Conservation (phyloP, 2,888 invertebrate species). For the Rutpela maculata region DNA sequence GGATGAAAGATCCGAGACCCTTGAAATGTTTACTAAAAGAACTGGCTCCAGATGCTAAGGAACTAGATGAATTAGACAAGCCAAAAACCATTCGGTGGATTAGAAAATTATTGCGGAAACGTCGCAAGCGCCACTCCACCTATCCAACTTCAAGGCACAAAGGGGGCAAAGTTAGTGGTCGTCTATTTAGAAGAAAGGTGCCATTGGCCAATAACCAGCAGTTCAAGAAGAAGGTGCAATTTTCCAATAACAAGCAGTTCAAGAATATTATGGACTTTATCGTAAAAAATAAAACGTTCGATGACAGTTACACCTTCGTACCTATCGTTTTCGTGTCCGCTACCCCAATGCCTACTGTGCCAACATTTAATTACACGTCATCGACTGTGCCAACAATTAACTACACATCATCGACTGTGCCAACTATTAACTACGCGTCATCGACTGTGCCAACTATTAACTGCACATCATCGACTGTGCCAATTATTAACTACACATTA, state of each 20-base stretch:
- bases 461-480: too few species aligned
- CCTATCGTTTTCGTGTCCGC: conserved; percentile 57
- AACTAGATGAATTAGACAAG: conserved; percentile 45
- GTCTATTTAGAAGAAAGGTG: conserved; percentile 24
- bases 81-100: conserved; percentile 49
- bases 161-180: conserved; percentile 42
- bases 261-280: conserved; percentile 54
- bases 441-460: too few species aligned
- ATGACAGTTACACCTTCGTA: conserved; percentile 55
- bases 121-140: conserved; percentile 51
- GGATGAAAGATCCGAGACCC: conserved; percentile 46
- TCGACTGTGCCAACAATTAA: too few species aligned
- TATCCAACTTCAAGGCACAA: conserved; percentile 48
- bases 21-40: conserved; percentile 52
- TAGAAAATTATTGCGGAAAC: conserved; percentile 47
- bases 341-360: conserved; percentile 13
- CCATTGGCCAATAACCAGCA: conserved; percentile 6
- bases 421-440: too few species aligned
- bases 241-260: neutral
- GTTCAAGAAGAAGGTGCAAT: conserved; percentile 2
- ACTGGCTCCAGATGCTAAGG: conserved; percentile 45
- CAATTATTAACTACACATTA: too few species aligned
- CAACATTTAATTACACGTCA: neutral
- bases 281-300: conserved; percentile 54
- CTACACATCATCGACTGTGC: too few species aligned